These are phyloP conservation scores for Deroptyus accipitrinus DNA, from an alignment of 2,113 vertebrate genomes.

Conservation along the genomic window DNA sequence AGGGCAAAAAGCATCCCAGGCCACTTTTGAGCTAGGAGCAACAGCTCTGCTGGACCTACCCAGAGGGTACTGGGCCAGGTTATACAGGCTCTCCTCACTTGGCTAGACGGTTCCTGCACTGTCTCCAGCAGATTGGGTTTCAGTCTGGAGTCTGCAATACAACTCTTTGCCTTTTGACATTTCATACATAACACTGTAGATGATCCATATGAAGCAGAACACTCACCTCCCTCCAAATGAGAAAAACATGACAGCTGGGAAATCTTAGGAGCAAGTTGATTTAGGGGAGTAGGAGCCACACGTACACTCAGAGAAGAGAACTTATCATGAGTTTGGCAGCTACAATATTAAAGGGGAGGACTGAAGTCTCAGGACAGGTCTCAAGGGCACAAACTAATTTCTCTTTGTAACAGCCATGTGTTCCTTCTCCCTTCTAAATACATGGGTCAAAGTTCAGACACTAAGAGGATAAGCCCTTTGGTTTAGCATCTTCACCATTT, in stretches of 20 bases:
- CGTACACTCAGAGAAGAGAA: neutral
- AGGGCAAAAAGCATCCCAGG: neutral
- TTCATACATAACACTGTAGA: neutral
- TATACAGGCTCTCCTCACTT: neutral
- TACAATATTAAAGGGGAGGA: neutral
- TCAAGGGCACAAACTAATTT: constrained; percentile 28
- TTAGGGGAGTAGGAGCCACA: neutral
- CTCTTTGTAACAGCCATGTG: constrained; percentile 28
- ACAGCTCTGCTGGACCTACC: neutral
- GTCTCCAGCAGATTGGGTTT: neutral
- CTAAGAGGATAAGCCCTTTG: constrained; percentile 75
- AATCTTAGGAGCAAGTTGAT: neutral
- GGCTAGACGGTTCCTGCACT: neutral
- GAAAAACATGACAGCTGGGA: neutral
- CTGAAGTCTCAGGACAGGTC: neutral
- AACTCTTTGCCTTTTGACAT: constrained; percentile 16
- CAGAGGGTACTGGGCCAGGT: neutral
- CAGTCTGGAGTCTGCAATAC: neutral
- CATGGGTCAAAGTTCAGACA: constrained; percentile 53
- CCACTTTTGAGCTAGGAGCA: neutral
- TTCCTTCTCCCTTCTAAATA: constrained; percentile 33
- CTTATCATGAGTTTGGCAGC: neutral
- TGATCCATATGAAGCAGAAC: neutral
- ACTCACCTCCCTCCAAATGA: neutral
- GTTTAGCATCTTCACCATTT: constrained; percentile 69